phyloP scores from a whole-genome alignment of 2,113 vertebrate genomes.

The Oriolus oriolus region DNA sequence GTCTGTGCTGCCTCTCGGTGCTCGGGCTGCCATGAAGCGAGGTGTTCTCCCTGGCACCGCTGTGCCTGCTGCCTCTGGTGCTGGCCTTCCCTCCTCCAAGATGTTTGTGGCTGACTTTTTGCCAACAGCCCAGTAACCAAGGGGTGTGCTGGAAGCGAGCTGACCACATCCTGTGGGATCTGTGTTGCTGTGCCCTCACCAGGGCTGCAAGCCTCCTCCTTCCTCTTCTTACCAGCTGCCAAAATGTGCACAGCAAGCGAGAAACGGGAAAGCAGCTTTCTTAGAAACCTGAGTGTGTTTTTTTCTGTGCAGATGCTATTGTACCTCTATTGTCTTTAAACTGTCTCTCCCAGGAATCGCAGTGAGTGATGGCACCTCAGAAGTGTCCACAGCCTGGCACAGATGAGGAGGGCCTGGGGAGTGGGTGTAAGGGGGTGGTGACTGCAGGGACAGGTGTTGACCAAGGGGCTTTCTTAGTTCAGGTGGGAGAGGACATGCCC shows the following conservation, averaged over 20 bases:
- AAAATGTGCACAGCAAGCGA: neutral
- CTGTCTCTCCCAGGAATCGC: rapidly evolving
- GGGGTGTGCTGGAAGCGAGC: neutral
- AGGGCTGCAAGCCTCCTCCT: neutral
- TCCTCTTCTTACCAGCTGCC: neutral
- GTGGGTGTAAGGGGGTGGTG: neutral
- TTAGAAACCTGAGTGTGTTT: neutral
- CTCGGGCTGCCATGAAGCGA: rapidly evolving
- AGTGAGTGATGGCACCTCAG: neutral
- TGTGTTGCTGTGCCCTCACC: neutral
- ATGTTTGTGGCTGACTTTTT: neutral
- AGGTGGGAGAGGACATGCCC: neutral
- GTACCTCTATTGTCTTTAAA: neutral
- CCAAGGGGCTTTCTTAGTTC: neutral
- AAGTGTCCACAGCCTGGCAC: neutral
- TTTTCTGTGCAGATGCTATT: neutral
- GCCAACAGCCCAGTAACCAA: neutral
- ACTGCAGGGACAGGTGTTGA: neutral
- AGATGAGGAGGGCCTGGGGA: neutral
- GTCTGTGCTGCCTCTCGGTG: neutral
- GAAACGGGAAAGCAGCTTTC: neutral
- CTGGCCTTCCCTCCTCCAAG: neutral
- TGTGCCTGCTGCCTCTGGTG: neutral
- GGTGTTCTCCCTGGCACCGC: neutral
- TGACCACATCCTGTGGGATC: neutral